Conservation (phyloP, 2,797 vertebrate species). For the Melanotaenia maccullochi region DNA sequence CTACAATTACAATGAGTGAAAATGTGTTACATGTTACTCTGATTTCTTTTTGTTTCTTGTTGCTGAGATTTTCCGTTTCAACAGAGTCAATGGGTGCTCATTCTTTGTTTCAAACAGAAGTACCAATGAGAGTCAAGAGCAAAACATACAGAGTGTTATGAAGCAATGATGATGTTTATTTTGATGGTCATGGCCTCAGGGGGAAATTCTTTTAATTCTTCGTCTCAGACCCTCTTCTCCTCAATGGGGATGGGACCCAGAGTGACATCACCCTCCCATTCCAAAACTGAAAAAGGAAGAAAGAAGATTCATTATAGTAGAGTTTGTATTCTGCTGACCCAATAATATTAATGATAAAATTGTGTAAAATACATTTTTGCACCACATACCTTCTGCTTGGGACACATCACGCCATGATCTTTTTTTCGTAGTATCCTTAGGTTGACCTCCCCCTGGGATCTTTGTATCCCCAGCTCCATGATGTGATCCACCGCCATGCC, state of each 20-base stretch:
- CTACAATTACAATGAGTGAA: conserved; percentile 10
- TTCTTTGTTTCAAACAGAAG: conserved; percentile 12
- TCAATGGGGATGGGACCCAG: conserved; percentile 59
- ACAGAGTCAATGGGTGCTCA: neutral
- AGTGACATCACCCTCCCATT: conserved; percentile 67
- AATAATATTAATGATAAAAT: neutral
- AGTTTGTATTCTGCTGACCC: neutral
- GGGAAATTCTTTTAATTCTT: conserved; percentile 34
- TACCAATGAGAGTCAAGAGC: conserved; percentile 27
- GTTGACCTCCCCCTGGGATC: neutral
- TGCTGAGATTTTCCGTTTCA: conserved; percentile 7
- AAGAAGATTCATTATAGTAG: conserved; percentile 16
- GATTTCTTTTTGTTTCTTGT: neutral
- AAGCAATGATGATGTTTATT: conserved; percentile 65
- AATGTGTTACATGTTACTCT: conserved; percentile 12
- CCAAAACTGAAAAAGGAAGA: conserved; percentile 52
- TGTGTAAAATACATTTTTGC: neutral
- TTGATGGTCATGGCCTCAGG: conserved; percentile 26
- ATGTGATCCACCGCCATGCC: too few relatives aligned
- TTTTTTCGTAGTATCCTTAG: neutral
- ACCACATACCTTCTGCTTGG: conserved; percentile 36
- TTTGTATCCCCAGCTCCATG: neutral
- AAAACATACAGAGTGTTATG: conserved; percentile 43
- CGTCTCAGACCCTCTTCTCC: conserved; percentile 38
- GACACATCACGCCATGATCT: conserved; percentile 45